Percentiles rank a stretch among this genome's conserved stretches.
phyloP scores from a whole-genome alignment of 2,113 vertebrate genomes.

The Corythornis cristatus region DNA sequence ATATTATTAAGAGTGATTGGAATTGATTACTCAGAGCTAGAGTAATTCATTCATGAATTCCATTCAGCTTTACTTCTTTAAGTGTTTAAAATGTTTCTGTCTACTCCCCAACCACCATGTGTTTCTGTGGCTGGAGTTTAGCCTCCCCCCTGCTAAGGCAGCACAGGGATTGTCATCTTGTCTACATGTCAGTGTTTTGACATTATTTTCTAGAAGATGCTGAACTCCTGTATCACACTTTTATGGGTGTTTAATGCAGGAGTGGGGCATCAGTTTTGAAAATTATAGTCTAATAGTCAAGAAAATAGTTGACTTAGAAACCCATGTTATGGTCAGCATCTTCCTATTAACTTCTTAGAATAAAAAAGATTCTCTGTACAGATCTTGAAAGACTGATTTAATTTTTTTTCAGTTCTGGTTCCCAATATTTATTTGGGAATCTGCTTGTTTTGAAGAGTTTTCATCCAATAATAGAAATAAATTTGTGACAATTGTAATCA shows the following conservation, averaged over 20 bases:
- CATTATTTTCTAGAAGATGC: neutral
- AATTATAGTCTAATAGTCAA: neutral
- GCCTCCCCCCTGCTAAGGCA: neutral
- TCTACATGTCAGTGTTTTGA: neutral
- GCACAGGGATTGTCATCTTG: neutral
- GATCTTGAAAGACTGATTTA: neutral
- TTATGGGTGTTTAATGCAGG: neutral
- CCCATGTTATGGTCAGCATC: neutral
- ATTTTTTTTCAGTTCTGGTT: neutral
- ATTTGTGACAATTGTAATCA: neutral
- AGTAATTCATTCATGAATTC: slow-evolving; percentile 38
- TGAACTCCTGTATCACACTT: neutral
- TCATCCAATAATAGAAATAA: neutral
- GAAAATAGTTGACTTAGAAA: neutral
- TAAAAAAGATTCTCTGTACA: neutral
- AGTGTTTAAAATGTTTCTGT: neutral
- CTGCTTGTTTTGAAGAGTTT: neutral
- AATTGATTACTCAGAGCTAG: slow-evolving; percentile 24
- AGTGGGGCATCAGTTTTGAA: neutral
- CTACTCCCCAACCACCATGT: neutral
- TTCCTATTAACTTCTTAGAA: neutral
- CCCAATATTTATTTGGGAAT: neutral
- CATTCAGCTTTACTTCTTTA: neutral
- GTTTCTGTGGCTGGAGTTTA: neutral
- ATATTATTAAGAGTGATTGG: slow-evolving; percentile 29